A percentile compares a stretch with the other conserved stretches of the same genome.
Evolutionary conservation across 1,140 invertebrate genomes (phyloP).

Genomic region (Sminthurinus signatus): DNA sequence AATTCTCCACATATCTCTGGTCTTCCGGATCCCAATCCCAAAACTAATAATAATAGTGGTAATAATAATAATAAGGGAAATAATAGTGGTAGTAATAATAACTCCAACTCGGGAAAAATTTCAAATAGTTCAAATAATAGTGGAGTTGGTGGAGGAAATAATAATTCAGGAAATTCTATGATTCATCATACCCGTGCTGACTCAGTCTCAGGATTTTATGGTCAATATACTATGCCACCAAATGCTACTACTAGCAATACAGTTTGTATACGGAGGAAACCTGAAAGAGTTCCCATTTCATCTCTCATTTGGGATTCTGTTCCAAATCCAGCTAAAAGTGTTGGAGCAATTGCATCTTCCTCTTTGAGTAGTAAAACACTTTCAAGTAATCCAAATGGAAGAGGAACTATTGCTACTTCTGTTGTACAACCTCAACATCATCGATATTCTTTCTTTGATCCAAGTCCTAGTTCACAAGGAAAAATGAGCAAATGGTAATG

Average conservation of each 20-base stretch:
- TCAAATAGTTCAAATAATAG: not conserved
- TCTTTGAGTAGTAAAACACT: not conserved
- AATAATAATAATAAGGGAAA: not conserved
- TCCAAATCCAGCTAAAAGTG: conserved; percentile 31
- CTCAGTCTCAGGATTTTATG: conserved; percentile 14
- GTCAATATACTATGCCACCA: conserved; percentile 21
- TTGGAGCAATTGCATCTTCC: conserved; percentile 20
- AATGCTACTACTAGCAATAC: conserved; percentile 33
- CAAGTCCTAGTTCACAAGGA: conserved; percentile 12
- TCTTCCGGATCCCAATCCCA: not conserved
- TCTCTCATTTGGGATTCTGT: conserved; percentile 30
- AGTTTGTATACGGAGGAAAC: conserved; percentile 29
- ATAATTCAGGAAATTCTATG: too few species aligned
- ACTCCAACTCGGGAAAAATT: not conserved
- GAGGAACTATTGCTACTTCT: not conserved
- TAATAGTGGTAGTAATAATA: not conserved
- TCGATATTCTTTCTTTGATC: conserved; percentile 39
- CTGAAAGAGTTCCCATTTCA: conserved; percentile 33
- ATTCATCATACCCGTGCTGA: conserved; percentile 17
- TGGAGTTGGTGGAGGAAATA: too few species aligned
- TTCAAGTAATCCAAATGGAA: not conserved
- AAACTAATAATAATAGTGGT: not conserved
- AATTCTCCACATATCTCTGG: too few species aligned
- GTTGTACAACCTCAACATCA: conserved; percentile 15
- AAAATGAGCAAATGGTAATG: conserved; percentile 33